Evolutionary conservation across 2,797 vertebrate genomes (phyloP), one percentile per base, ranked within the genome.

Genomic region (Girardinus metallicus): DNA sequence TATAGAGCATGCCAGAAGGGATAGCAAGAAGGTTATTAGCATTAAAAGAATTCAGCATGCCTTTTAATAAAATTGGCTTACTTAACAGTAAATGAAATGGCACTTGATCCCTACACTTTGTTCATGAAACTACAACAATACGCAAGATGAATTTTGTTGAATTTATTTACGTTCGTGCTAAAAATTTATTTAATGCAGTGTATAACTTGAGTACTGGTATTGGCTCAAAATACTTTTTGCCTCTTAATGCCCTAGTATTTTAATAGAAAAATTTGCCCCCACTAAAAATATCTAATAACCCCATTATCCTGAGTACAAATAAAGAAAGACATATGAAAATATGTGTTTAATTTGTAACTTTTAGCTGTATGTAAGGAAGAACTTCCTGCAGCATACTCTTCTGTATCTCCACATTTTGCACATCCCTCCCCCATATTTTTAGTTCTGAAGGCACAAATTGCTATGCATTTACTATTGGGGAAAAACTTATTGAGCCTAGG

Each of bases 381-480:
- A 39, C 62, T 51, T 80, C 80, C 76, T 26, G 51, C 46, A 80
- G 55, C 66, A 75, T 43, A 47, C 47, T 66, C 81, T 57, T 71
- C 36, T 53, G 72, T 76, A 46, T 18, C 29, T 74, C 34, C 23
- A 55, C n/a, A 57, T 57, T n/a, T 12, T 55, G 4, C 26, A 41
- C 53, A 55, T 75, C 18, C 9, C 39, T 57, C 55, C 43, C 31
- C 29, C 21, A 43, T 46, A 53, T 82, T 73, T 75, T 57, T 62
- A 53, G 60, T 74, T 82, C 88, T 83, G 1, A 26, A 82, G 88
- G 79, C 77, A 83, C 78, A 62, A 82, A 85, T 88, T 90, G 83
- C 78, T 85, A 82, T 91, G 85, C 87, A 86, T 86, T 88, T 85
- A 75, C 87, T 86, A 79, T 78, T 75, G 51, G 44, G 83, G 77